Base-by-base conservation (phyloP, 1,140 invertebrate species). In the Samia ricini region DNA sequence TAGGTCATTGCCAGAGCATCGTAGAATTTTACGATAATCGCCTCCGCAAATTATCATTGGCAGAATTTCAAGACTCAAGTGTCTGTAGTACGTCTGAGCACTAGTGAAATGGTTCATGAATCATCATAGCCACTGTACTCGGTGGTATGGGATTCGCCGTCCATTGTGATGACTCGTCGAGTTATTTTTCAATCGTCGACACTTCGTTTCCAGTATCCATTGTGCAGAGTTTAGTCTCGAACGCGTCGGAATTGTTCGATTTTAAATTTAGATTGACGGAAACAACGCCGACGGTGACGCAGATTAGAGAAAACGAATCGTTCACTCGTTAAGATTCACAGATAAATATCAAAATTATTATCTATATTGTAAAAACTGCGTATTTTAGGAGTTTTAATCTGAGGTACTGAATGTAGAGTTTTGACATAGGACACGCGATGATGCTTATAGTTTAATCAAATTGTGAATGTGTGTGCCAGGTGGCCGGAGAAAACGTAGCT, bases 41-140 rank as follows among this genome's bases (percentile, higher is more conserved):
- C 76, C 68, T 79, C 76, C 78, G 77, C 69, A 86, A 83, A 85
- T 75, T 70, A 71, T 65, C 71, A 86, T 89, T 89, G 86, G 86
- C 86, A 89, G 86, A 83, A 89, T 82, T 81, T 89, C 85, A 89
- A 89, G 77, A 79, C 77, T 73, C 72, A 64, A 66, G 33, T 77
- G 85, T 87, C 86, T 89, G 83, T 89, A 85, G 84, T 86, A 83
- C 71, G 86, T 89, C 86, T 88, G 72, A 69, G 66, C 57, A 67
- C 33, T 15, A 42, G 10, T 42, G 33, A 42, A 42, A 42, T 15
- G 68, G 62, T 71, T 67, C 62, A 73, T 85, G 81, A 85, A 79
- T 87, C 82, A 85, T 66, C 57, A 42, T 8, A 15, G 7, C 7
- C 33, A 42, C 7, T 42, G 33, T 42, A 42, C 62, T 50, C 59